Base-by-base conservation (phyloP, 2,888 invertebrate genomes). In the Mesoligia furuncula region DNA sequence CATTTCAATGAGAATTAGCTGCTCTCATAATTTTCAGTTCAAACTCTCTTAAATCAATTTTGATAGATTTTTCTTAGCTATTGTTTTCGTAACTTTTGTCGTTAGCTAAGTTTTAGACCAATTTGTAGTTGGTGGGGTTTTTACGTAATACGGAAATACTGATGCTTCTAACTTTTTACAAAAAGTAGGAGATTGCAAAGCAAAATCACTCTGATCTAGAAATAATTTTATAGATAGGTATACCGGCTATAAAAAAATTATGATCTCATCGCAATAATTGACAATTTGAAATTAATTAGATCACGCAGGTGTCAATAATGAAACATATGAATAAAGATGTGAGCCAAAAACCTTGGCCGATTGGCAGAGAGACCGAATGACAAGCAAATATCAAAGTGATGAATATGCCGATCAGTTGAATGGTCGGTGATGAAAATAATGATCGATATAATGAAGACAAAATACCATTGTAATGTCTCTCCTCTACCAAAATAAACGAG, bases 311-410 rank as follows among this genome's bases (percentile, higher is more conserved):
- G 88, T 89, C 88, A 88, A 83, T 86, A 85, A 82, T 85, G 54
- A 83, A 81, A 79, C 70, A 82, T 80, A 73, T 73, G 54, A 45
- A 31, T 64, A 73, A 8, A 80, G 75, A 80, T 83, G 75, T 48
- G 87, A 85, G 89, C 89, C 90, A 91, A 87, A 77, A 90, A 85
- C 90, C 90, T 90, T 93, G 91, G 87, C 88, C 87, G 83, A 84
- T 89, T 90, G 90, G 87, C 90, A 89, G 75, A 73, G 70, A 80
- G 61, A 81, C 62, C 57, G 73, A 77, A 70, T 81, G 79, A 80
- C 75, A 75, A 77, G 69, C 59, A 39, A 73, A 85, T 82, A 84
- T 71, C 54, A 57, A 9, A 77, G 61, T 36, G 59, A 74, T 68
- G 61, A 69, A 61, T 64, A 78, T 77, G 57, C 64, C 66, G 54